A percentile compares a stretch with the other conserved stretches of the same genome.
These are phyloP conservation scores for Amniataba percoides DNA, from an alignment of 2,797 vertebrate species.

Conservation along the genomic window DNA sequence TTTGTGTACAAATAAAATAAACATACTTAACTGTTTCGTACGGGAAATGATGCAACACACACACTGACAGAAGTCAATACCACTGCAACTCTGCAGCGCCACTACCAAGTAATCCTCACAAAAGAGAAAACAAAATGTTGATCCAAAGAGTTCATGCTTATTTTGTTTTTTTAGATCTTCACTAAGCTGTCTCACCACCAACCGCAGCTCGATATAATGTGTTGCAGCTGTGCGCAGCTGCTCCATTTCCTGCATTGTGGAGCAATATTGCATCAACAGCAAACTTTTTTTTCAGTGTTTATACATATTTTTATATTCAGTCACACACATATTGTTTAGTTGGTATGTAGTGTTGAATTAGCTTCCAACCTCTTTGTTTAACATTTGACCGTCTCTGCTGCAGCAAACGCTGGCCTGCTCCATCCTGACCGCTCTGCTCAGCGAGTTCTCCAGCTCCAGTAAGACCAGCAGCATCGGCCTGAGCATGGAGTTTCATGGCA, in stretches of 20 bases:
- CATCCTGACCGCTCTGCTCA: slow-evolving; percentile 96
- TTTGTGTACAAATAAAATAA: not conserved
- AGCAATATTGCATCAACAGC: not conserved
- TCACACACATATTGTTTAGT: not conserved
- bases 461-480: slow-evolving; percentile 99
- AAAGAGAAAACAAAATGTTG: slow-evolving; percentile 12
- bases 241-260: slow-evolving; percentile 21
- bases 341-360: not conserved
- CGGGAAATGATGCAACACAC: not conserved
- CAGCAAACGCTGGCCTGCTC: slow-evolving; percentile 99
- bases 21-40: too few relatives aligned
- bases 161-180: slow-evolving; percentile 19
- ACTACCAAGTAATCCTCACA: not conserved
- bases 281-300: not conserved
- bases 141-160: slow-evolving; percentile 20
- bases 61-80: not conserved
- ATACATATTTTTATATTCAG: not conserved
- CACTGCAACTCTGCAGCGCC: not conserved
- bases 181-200: slow-evolving; percentile 17
- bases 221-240: slow-evolving; percentile 29
- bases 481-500: slow-evolving; percentile 99
- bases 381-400: slow-evolving; percentile 47
- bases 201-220: slow-evolving; percentile 14
- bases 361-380: not conserved
- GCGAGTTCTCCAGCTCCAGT: slow-evolving; percentile 99